Conservation (phyloP, 2,888 invertebrate species). For the Anodontia alba region DNA sequence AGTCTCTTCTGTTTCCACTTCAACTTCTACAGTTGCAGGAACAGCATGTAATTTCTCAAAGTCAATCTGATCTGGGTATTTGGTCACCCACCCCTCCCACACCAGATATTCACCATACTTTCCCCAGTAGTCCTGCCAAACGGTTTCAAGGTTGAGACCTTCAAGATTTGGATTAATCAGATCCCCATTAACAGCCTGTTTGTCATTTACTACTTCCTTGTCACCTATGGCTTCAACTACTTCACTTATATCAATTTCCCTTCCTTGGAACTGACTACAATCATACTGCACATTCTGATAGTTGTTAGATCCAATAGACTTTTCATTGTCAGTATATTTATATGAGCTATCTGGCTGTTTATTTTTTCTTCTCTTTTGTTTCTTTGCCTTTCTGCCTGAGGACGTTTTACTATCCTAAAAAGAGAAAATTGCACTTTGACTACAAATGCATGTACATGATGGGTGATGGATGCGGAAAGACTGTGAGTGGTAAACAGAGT, state of each 20-base stretch:
- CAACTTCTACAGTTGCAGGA: constrained; percentile 70
- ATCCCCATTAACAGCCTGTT: background rate
- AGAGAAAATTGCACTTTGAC: background rate
- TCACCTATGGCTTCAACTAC: constrained; percentile 7
- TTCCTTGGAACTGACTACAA: background rate
- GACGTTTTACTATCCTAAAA: constrained; percentile 42
- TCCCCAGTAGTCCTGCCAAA: constrained; percentile 78
- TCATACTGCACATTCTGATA: background rate
- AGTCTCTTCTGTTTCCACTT: constrained; percentile 54
- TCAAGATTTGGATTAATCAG: constrained; percentile 41
- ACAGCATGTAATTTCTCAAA: constrained; percentile 64
- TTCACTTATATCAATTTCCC: background rate
- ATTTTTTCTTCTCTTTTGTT: constrained; percentile 47
- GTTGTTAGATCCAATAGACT: too few species aligned
- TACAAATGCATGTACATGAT: too few species aligned
- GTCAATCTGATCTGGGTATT: constrained; percentile 80
- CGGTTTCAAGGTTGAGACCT: constrained; percentile 62
- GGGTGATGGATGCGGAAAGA: too few species aligned
- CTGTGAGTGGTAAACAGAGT: too few species aligned
- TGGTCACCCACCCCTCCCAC: constrained; percentile 81
- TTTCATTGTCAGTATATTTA: background rate
- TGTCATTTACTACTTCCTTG: background rate
- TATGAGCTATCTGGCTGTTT: background rate
- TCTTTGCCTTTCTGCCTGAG: constrained; percentile 58
- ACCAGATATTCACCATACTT: constrained; percentile 79